phyloP scores from a whole-genome alignment of 2,797 vertebrate genomes.

The Tarsius wallacei region DNA sequence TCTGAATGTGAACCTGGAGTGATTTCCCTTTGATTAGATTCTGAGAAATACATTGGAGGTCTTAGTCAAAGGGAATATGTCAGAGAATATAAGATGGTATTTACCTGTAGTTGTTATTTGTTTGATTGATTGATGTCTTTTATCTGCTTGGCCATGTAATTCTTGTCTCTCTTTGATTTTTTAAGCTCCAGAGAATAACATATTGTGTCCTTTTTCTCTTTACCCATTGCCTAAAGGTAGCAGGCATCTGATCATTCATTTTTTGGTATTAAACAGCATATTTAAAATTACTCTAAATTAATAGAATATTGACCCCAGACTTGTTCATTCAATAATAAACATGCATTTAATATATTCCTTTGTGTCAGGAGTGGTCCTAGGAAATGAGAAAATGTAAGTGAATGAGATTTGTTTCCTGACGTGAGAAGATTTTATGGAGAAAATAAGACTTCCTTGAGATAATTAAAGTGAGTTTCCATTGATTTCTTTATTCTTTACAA shows the following conservation, averaged over 20 bases:
- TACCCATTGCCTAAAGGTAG: background rate
- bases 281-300: constrained; percentile 32
- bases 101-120: constrained; percentile 45
- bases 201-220: background rate
- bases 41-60: background rate
- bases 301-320: constrained; percentile 24
- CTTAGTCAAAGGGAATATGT: constrained; percentile 52
- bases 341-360: constrained; percentile 21
- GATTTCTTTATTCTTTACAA: constrained; percentile 54
- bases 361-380: background rate
- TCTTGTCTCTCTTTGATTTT: background rate
- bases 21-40: background rate
- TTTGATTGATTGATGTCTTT: background rate
- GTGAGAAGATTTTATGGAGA: constrained; percentile 31
- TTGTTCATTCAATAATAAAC: constrained; percentile 23
- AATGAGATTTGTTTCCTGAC: constrained; percentile 2
- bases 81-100: background rate
- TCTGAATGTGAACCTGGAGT: background rate
- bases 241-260: background rate
- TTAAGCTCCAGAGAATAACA: constrained; percentile 9
- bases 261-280: constrained; percentile 15
- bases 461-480: constrained; percentile 65
- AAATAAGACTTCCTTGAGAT: constrained; percentile 61
- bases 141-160: background rate
- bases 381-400: constrained; percentile 19